Evolutionary conservation across 1,140 invertebrate species (phyloP), one percentile per base, ranked within the genome.

Genomic region (Gonioctena quinquepunctata): DNA sequence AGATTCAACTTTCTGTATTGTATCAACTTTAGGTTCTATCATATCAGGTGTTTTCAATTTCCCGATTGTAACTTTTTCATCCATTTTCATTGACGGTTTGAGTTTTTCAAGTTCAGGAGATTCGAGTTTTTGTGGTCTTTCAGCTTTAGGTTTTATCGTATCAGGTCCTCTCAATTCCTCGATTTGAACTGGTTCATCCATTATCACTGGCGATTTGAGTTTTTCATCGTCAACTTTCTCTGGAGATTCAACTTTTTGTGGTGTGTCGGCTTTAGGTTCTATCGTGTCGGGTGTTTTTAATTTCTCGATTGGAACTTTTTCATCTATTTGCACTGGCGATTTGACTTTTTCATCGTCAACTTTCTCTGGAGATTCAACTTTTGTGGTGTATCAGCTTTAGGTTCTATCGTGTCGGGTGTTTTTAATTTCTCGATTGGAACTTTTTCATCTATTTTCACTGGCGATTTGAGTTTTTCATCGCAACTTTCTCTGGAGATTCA

Each of bases 311-410:
- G 28, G 16, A 2, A 13, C 26, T 7, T 42, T 42, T 6, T 42
- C 6, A 7, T 42, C 33, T 7, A 22, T 3, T 26, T 60, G 48
- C 3, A 49, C 23, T 21, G 54, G 54, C 1, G 52, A 2, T 59
- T 59, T 59, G 18, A 57, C 23, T 67, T 67, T 59, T 11, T 42
- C n/a, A n/a, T 42, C 33, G n/a, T n/a, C n/a, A n/a, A n/a, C n/a
- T n/a, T n/a, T n/a, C n/a, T n/a, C n/a, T n/a, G n/a, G n/a, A n/a
- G n/a, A n/a, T n/a, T n/a, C n/a, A n/a, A n/a, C n/a, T n/a, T n/a
- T n/a, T n/a, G n/a, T n/a, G n/a, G n/a, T n/a, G n/a, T n/a, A n/a
- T n/a, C n/a, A n/a, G n/a, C n/a, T n/a, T n/a, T n/a, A n/a, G n/a
- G n/a, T n/a, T n/a, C n/a, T n/a, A n/a, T n/a, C n/a, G n/a, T n/a